Evolutionary conservation across 2,113 vertebrate species (phyloP).

Genomic region (Amphilophus citrinellus): DNA sequence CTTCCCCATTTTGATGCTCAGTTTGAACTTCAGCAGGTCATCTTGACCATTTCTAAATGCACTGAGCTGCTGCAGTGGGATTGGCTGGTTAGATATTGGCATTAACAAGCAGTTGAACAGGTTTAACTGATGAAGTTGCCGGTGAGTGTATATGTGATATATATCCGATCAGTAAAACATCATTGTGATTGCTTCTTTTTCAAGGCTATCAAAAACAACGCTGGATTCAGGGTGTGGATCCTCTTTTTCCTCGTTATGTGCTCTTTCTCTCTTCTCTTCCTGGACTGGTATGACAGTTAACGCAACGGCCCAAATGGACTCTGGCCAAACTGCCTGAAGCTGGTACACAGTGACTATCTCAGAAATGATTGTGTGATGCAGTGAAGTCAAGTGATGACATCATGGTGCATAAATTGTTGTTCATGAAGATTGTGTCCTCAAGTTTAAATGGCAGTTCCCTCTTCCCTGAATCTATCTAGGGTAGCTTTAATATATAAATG

Average conservation of each 20-base stretch:
- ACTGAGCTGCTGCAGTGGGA: background rate
- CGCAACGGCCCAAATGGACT: constrained; percentile 1
- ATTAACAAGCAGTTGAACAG: background rate
- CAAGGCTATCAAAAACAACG: constrained; percentile 98
- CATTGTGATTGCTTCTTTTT: constrained; percentile 25
- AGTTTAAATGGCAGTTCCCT: background rate
- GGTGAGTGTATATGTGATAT: background rate
- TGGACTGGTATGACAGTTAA: constrained; percentile 99
- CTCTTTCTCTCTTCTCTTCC: constrained; percentile 96
- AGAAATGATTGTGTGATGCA: background rate
- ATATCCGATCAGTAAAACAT: background rate
- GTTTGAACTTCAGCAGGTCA: background rate
- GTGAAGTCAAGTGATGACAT: background rate
- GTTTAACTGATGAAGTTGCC: background rate
- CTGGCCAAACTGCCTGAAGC: background rate
- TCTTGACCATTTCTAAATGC: background rate
- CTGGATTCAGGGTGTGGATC: constrained; percentile 98
- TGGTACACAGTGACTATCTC: background rate
- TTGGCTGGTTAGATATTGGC: background rate
- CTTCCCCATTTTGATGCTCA: background rate
- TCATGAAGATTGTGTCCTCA: constrained; percentile 7
- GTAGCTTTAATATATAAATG: constrained; percentile 9
- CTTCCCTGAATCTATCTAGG: background rate
- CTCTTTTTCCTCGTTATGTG: constrained; percentile 99
- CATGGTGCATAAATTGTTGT: constrained; percentile 1